Evolutionary conservation across 2,888 invertebrate species (phyloP), one percentile per base, ranked within the genome.

Genomic region (Drosophila subsilvestris): DNA sequence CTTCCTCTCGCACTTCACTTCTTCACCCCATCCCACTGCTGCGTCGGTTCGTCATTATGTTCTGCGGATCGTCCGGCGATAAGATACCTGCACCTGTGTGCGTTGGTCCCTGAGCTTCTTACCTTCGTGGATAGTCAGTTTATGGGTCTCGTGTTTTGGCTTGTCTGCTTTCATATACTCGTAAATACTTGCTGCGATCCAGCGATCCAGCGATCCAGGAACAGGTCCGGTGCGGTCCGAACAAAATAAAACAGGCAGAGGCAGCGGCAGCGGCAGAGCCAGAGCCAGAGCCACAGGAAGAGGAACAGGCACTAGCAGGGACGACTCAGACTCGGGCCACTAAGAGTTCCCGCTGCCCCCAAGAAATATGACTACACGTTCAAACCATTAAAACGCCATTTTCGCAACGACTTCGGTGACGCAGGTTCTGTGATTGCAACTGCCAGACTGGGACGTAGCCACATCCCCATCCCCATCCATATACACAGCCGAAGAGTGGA

Each of bases 321-420:
- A 49, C n/a, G 14, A 12, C 45, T 32, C 27, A 62, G 56, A 51
- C 59, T 53, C 20, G 48, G 67, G 55, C 60, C 63, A 54, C 66
- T 67, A 65, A 75, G 67, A 76, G 60, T 73, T 79, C 67, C 68
- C 68, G 68, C 51, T 71, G 71, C 63, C 71, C 66, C 62, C 63
- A 81, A 84, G 82, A 84, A 85, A 85, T 87, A 85, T 85, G 87
- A 82, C 86, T 85, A 87, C 87, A 85, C 86, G 85, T 85, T 85
- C 80, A 80, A 78, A 76, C 83, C 86, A 85, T 85, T 85, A 85
- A 84, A 87, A 87, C 79, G 84, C 80, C 86, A 79, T 86, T 83
- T 82, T 83, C 69, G 62, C 45, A 65, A 47, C 58, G 53, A 37
- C 45, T 62, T 54, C 27, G 63, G 54, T 59, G 50, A 60, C 51